A percentile compares a stretch with the other conserved stretches of the same genome.
Conservation (phyloP, 1,140 invertebrate genomes). For the Hylaeus volcanicus region DNA sequence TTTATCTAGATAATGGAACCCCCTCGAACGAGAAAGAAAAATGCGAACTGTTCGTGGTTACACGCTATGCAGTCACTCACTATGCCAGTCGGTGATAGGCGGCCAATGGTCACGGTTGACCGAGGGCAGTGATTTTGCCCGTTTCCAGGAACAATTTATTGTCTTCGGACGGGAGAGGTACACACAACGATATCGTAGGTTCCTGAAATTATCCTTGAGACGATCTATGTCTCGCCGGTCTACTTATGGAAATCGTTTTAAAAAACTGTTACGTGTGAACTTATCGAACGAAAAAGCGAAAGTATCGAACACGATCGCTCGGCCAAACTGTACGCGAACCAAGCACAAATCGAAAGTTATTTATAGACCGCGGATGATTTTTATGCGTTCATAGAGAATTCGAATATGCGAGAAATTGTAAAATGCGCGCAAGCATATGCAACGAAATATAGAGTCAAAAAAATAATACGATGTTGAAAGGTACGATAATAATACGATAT, state of each 20-base stretch:
- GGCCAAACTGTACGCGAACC: too few relatives aligned
- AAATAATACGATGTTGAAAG: too few relatives aligned
- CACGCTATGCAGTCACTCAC: constrained; percentile 41
- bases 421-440: too few relatives aligned
- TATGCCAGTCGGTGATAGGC: constrained; percentile 59
- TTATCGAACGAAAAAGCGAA: not conserved
- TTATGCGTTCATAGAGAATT: too few relatives aligned
- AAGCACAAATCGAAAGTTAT: too few relatives aligned
- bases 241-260: not conserved
- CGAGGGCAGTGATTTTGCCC: constrained; percentile 51
- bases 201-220: not conserved
- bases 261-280: not conserved
- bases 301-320: not conserved
- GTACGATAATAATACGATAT: too few relatives aligned
- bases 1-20: constrained; percentile 49
- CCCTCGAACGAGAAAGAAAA: constrained; percentile 47
- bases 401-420: too few relatives aligned
- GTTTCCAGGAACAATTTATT: constrained; percentile 32
- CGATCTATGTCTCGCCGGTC: not conserved
- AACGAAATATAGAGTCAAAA: too few relatives aligned
- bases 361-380: too few relatives aligned
- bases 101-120: constrained; percentile 69
- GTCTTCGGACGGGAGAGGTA: constrained; percentile 4
- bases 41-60: constrained; percentile 51
- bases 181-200: not conserved